Evolutionary conservation across 2,797 vertebrate genomes (phyloP), one percentile per base, ranked within the genome.

Genomic region (Brachyrhaphis roseni): DNA sequence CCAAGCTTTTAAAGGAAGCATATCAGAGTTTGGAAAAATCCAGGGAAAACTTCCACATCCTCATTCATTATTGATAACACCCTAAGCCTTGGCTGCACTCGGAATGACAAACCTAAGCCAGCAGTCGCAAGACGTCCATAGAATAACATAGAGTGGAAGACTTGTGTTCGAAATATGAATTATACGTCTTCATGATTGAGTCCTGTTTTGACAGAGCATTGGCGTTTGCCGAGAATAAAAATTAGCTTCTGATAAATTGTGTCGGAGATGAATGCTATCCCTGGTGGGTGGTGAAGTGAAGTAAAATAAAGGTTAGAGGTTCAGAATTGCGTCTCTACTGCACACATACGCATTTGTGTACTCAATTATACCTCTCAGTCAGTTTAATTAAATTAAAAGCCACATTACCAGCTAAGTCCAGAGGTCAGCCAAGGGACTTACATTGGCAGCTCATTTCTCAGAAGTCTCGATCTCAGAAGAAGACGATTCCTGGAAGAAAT

Each of bases 381-480:
- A 43, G 64, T 83, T 87, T 72, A 81, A 90, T 89, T 84, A 46
- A 86, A 78, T 86, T 72, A 86, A 91, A 92, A 86, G 79, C 83
- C 84, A 78, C 74, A 80, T 87, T 83, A 87, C 66, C 55, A 81
- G 78, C 36, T 49, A 62, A 84, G 78, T 55, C 62, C 72, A 83
- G 81, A 83, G 82, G 78, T 86, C 84, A 85, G 79, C 49, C 26
- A 85, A 80, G 75, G 46, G 75, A 95, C 95, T 95, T 91, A 94
- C 94, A 94, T 95, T 90, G 88, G 93, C 78, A 84, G 91, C 80
- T 90, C 90, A 91, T 92, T 90, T 83, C 90, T 86, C 89, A 78
- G 82, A 85, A 82, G 89, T 79, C 86, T 82, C 8, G 26, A 76
- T 86, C 76, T 53, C 70, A 78, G 86, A 62, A 16, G 36, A 87